Conservation (phyloP, 2,113 vertebrate species). For the Carassius carassius region DNA sequence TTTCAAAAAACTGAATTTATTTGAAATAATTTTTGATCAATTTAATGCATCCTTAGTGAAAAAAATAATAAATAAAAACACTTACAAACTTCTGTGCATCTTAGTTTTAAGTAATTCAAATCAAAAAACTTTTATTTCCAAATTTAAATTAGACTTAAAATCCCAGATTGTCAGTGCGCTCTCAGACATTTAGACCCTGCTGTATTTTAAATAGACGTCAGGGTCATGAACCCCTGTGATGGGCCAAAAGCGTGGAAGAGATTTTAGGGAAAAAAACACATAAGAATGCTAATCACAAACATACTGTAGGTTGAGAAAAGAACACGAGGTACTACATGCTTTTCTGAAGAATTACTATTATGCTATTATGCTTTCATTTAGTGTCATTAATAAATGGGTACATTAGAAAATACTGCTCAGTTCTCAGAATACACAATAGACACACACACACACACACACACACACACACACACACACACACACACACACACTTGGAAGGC, state of each 20-base stretch:
- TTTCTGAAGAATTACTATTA: not conserved
- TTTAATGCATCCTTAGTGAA: no score
- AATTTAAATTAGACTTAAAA: not conserved
- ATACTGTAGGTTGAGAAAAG: not conserved
- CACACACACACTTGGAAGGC: conserved; percentile 11
- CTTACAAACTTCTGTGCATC: no score
- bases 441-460: conserved; percentile 16
- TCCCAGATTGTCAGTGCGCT: not conserved
- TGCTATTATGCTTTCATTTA: conserved; percentile 13
- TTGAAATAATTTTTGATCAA: no score
- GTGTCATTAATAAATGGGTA: not conserved
- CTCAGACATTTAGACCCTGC: not conserved
- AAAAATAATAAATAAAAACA: no score
- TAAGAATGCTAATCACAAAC: not conserved
- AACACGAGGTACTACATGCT: not conserved
- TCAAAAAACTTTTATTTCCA: not conserved
- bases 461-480: conserved; percentile 14
- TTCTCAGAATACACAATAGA: conserved; percentile 24
- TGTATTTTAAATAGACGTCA: conserved; percentile 43
- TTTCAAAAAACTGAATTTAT: no score
- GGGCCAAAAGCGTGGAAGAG: conserved; percentile 42
- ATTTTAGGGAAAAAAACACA: conserved; percentile 3
- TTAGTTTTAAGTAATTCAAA: not conserved
- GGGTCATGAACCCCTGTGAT: conserved; percentile 1
- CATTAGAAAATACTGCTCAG: not conserved